These are phyloP conservation scores for Apodemia zela DNA, from an alignment of 2,888 invertebrate genomes.

Conservation along the genomic window DNA sequence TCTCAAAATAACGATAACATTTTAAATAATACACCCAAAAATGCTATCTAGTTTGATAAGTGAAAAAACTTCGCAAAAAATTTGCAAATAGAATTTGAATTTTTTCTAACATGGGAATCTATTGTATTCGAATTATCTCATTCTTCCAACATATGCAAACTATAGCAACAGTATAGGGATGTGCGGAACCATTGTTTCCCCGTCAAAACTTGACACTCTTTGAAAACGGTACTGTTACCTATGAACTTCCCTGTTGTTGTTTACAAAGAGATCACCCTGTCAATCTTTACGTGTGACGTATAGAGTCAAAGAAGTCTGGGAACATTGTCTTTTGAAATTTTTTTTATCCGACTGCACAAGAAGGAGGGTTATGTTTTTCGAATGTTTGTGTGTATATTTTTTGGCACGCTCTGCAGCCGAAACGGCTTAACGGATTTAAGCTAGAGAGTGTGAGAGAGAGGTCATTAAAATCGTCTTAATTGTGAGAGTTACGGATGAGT, in stretches of 20 bases:
- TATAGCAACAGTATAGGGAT: constrained; percentile 1
- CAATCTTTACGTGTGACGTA: constrained; percentile 30
- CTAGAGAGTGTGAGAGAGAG: too few relatives aligned
- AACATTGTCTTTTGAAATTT: constrained; percentile 14
- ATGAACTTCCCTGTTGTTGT: constrained; percentile 37
- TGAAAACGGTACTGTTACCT: constrained; percentile 29
- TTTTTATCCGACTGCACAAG: too few relatives aligned
- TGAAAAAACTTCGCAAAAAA: neutral
- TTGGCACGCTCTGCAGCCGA: too few relatives aligned
- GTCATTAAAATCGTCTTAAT: too few relatives aligned
- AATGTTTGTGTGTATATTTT: too few relatives aligned
- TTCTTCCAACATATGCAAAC: constrained; percentile 9
- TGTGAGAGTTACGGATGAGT: too few relatives aligned
- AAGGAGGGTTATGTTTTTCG: too few relatives aligned
- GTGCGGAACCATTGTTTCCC: constrained; percentile 32
- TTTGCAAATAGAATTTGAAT: constrained; percentile 3
- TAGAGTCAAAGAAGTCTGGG: constrained; percentile 10
- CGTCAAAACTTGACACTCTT: constrained; percentile 34
- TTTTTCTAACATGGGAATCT: constrained; percentile 10
- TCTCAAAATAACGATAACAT: too few relatives aligned
- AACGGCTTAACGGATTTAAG: too few relatives aligned
- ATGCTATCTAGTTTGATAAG: neutral
- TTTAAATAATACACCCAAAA: neutral
- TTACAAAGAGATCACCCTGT: constrained; percentile 30
- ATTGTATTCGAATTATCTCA: constrained; percentile 9